Evolutionary conservation across 2,113 vertebrate genomes (phyloP).

Genomic region (Mus musculus): GRCm39 chr4:132803001-132803500

Average conservation of each 20-base stretch:
- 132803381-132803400: not conserved
- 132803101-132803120: not conserved
- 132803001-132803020: not conserved
- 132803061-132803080: slow-evolving; percentile 31
- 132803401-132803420: not conserved
- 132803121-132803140: not conserved
- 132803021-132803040: slow-evolving; percentile 16
- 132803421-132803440: not conserved
- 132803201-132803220: no score
- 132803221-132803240: no score
- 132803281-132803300: no score
- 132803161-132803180: not conserved
- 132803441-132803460: not conserved
- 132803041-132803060: not conserved
- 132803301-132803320: no score
- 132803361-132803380: not conserved
- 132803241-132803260: no score
- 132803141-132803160: not conserved
- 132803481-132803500: not conserved
- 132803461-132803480: not conserved
- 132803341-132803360: no score
- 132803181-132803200: no score
- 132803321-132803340: no score
- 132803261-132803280: no score
- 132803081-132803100: not conserved